A percentile compares a stretch with the other conserved stretches of the same genome.
Conservation (phyloP, 2,113 vertebrate species). For the Brienomyrus brachyistius region DNA sequence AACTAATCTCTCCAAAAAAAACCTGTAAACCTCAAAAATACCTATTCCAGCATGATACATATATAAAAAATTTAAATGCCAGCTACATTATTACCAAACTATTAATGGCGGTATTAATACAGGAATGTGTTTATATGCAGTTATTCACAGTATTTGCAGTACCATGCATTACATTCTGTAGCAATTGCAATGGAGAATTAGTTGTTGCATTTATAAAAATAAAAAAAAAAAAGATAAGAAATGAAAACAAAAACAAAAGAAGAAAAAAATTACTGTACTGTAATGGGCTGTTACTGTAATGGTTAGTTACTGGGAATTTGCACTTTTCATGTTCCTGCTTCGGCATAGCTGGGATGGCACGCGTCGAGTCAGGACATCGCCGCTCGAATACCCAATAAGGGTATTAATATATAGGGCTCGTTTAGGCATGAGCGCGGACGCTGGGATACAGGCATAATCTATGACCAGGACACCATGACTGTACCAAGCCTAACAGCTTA, state of each 20-base stretch:
- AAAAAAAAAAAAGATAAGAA: neutral
- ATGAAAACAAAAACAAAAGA: neutral
- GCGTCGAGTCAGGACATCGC: too few relatives aligned
- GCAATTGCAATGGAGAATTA: neutral
- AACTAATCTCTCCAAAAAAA: neutral
- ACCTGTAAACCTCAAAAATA: neutral
- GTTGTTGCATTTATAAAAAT: neutral
- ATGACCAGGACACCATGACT: neutral
- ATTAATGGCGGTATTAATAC: neutral
- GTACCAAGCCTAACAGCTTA: neutral
- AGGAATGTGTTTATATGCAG: neutral
- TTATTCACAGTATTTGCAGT: neutral
- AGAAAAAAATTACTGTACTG: neutral
- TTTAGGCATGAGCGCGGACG: neutral
- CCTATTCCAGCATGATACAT: neutral
- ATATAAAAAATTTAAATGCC: neutral
- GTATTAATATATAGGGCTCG: neutral
- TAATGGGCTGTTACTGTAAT: neutral
- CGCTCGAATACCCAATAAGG: neutral
- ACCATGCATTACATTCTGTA: neutral
- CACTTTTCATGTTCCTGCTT: neutral
- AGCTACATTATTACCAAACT: neutral
- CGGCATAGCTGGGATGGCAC: too few relatives aligned
- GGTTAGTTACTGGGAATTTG: neutral
- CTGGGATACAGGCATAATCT: neutral